Conservation (phyloP, 2,888 invertebrate genomes). For the Pasiphila rectangulata region DNA sequence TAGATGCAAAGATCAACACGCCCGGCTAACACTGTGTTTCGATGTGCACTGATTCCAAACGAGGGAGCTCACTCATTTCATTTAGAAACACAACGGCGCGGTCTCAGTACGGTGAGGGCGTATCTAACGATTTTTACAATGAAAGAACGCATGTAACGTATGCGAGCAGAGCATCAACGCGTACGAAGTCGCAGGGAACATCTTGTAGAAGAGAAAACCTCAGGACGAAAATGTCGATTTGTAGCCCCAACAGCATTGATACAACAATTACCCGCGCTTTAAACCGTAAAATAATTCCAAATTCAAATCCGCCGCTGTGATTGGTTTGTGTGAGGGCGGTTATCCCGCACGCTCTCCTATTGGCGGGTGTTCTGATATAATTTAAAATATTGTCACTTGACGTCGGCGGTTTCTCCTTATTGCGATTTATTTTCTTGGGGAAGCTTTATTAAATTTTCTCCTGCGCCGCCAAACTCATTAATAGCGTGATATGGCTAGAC, state of each 20-base stretch:
- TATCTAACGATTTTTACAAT: no score
- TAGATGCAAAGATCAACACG: no score
- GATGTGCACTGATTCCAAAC: no score
- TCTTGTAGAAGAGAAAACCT: no score
- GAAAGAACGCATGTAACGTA: no score
- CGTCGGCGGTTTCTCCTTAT: conserved; percentile 61
- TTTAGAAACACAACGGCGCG: no score
- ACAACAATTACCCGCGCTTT: conserved; percentile 46
- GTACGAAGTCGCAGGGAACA: no score
- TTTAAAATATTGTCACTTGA: conserved; percentile 75
- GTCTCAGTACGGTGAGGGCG: no score
- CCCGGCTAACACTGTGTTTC: no score
- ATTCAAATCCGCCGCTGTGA: conserved; percentile 54
- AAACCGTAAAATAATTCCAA: conserved; percentile 59
- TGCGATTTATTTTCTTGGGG: conserved; percentile 71
- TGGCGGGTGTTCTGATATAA: conserved; percentile 70
- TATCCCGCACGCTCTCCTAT: conserved; percentile 45
- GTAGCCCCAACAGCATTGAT: conserved; percentile 44
- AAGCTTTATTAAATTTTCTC: conserved; percentile 70
- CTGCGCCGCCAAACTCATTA: conserved; percentile 56
- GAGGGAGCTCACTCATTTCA: no score
- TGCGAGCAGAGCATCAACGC: no score
- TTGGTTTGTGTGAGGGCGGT: conserved; percentile 48
- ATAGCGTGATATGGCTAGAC: conserved; percentile 52
- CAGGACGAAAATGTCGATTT: conserved; percentile 5